phyloP scores from a whole-genome alignment of 2,888 invertebrate genomes.

The Drosophila sordidula region DNA sequence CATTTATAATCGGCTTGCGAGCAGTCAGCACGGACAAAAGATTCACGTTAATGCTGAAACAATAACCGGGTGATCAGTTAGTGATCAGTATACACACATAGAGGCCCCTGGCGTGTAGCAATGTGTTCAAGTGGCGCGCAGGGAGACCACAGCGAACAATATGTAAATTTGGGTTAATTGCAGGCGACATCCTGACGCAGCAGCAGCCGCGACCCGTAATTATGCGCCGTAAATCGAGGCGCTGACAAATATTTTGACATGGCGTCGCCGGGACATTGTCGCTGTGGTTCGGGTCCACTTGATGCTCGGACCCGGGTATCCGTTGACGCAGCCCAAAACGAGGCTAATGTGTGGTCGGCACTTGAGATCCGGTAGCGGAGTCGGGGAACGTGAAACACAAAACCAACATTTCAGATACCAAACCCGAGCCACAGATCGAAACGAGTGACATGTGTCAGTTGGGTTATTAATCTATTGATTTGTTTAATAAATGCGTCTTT shows the following conservation, averaged over 20 bases:
- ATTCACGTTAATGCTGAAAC: too few species aligned
- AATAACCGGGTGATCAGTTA: too few species aligned
- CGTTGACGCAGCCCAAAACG: background rate
- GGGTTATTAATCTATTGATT: slow-evolving; percentile 10
- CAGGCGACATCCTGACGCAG: slow-evolving; percentile 70
- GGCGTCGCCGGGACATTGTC: slow-evolving; percentile 57
- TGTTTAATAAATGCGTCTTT: background rate
- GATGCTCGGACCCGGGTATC: slow-evolving; percentile 32
- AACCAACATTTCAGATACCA: slow-evolving; percentile 10
- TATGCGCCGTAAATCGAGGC: slow-evolving; percentile 64
- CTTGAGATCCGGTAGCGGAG: slow-evolving; percentile 59
- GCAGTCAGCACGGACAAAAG: too few species aligned
- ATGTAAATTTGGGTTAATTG: slow-evolving; percentile 55
- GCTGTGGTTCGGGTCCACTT: slow-evolving; percentile 44
- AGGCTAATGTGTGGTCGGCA: slow-evolving; percentile 55
- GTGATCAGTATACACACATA: too few species aligned
- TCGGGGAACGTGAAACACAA: slow-evolving; percentile 30
- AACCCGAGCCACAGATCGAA: slow-evolving; percentile 6
- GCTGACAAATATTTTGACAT: slow-evolving; percentile 79
- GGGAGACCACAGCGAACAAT: slow-evolving; percentile 24
- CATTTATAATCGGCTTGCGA: background rate
- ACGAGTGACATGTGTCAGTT: slow-evolving; percentile 15
- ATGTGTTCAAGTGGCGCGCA: slow-evolving; percentile 38
- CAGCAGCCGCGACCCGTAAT: slow-evolving; percentile 46
- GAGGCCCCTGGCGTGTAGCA: slow-evolving; percentile 2